These are phyloP conservation scores for Drosophila dives DNA, from an alignment of 2,888 invertebrate genomes.

Conservation along the genomic window DNA sequence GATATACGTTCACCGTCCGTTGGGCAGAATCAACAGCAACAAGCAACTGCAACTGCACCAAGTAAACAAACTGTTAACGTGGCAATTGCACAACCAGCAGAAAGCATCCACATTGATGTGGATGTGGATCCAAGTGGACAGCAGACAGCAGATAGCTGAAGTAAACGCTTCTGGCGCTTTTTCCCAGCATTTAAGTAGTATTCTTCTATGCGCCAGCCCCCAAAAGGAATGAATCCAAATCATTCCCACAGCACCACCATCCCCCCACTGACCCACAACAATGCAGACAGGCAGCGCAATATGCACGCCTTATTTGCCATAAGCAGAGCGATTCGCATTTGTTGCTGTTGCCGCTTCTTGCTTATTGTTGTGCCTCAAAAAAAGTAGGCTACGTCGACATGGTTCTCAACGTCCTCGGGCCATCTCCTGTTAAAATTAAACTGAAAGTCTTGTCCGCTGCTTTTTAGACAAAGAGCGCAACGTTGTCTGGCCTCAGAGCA, in stretches of 20 bases:
- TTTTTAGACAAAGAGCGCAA: constrained; percentile 50
- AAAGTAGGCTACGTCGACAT: constrained; percentile 53
- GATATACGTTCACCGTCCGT: constrained; percentile 71
- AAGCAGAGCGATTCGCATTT: constrained; percentile 50
- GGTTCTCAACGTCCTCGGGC: constrained; percentile 41
- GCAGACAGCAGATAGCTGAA: constrained; percentile 11
- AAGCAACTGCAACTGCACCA: constrained; percentile 17
- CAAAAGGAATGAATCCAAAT: constrained; percentile 6
- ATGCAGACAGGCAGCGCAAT: constrained; percentile 60
- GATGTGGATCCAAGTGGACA: constrained; percentile 24
- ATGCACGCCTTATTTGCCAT: constrained; percentile 72
- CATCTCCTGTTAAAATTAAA: constrained; percentile 75
- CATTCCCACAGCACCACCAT: neutral
- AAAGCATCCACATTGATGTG: constrained; percentile 18
- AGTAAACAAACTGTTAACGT: constrained; percentile 28
- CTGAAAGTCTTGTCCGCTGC: constrained; percentile 71
- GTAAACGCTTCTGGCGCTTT: constrained; percentile 43
- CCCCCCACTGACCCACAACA: constrained; percentile 28
- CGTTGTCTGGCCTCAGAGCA: constrained; percentile 48
- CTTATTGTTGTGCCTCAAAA: constrained; percentile 33
- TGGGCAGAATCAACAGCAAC: constrained; percentile 46
- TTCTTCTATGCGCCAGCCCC: constrained; percentile 30
- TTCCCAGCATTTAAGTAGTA: constrained; percentile 40
- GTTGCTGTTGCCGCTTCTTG: constrained; percentile 25
- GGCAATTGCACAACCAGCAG: constrained; percentile 17